Percentiles rank a stretch among this genome's conserved stretches.
phyloP scores from a whole-genome alignment of 2,113 vertebrate species.

The Marcusenius ussheri region DNA sequence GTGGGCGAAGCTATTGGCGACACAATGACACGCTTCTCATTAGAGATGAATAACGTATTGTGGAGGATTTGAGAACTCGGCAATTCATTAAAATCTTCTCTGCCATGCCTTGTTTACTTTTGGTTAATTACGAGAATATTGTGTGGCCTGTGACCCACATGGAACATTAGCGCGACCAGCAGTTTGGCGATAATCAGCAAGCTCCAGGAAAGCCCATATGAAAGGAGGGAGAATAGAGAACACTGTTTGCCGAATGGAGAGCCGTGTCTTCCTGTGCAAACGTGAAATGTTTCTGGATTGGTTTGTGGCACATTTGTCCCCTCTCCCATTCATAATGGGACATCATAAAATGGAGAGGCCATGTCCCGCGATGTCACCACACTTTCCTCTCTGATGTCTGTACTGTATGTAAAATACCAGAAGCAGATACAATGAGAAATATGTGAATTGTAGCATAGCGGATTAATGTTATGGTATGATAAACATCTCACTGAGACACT shows the following conservation, averaged over 20 bases:
- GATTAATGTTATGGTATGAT: not conserved
- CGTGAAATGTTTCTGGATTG: not conserved
- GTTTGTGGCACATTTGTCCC: not conserved
- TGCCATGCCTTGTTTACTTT: constrained; percentile 61
- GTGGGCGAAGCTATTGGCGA: constrained; percentile 50
- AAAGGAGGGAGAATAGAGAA: constrained; percentile 18
- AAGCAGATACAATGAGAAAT: not conserved
- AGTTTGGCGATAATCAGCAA: constrained; percentile 55
- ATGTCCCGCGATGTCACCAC: not conserved
- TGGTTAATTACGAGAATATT: constrained; percentile 64
- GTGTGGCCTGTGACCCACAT: constrained; percentile 61
- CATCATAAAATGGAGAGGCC: not conserved
- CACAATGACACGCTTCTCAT: constrained; percentile 69
- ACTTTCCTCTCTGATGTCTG: not conserved
- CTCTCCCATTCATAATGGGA: not conserved
- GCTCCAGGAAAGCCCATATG: constrained; percentile 55
- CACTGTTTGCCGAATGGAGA: not conserved
- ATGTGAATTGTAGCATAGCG: not conserved
- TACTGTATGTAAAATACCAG: not conserved
- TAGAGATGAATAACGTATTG: constrained; percentile 67
- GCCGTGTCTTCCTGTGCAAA: constrained; percentile 9
- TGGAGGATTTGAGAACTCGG: constrained; percentile 49
- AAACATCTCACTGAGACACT: not conserved
- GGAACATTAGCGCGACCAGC: constrained; percentile 52
- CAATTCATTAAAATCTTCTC: constrained; percentile 64